These are phyloP conservation scores for Gymnocephalus cernua DNA, from an alignment of 2,113 vertebrate genomes.

Conservation along the genomic window DNA sequence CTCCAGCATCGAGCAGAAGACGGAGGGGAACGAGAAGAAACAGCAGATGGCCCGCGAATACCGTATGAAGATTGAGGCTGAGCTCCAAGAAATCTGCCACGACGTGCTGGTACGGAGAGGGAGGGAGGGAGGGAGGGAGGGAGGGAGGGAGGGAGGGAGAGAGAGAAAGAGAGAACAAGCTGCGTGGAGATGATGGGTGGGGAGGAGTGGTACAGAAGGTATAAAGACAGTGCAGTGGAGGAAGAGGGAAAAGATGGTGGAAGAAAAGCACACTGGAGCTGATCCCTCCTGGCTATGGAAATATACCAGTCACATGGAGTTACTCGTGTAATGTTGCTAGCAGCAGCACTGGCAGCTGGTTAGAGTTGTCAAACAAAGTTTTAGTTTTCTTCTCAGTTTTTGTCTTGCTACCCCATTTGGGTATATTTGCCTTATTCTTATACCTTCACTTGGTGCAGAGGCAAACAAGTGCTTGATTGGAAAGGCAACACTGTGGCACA, in stretches of 20 bases:
- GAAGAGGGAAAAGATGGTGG: background rate
- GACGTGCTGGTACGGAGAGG: slow-evolving; percentile 92
- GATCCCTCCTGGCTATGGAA: slow-evolving; percentile 24
- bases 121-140: background rate
- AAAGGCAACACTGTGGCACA: background rate
- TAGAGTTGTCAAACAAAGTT: slow-evolving; percentile 32
- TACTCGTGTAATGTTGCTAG: slow-evolving; percentile 26
- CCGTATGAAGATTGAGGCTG: slow-evolving; percentile 94
- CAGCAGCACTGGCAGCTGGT: slow-evolving; percentile 25
- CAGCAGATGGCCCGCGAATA: slow-evolving; percentile 97
- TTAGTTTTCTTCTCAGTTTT: slow-evolving; percentile 37
- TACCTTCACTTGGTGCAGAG: background rate
- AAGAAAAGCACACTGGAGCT: background rate
- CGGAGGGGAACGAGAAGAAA: slow-evolving; percentile 96
- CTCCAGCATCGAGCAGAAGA: slow-evolving; percentile 99
- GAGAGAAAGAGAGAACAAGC: background rate
- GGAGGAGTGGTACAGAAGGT: background rate
- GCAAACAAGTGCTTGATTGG: background rate
- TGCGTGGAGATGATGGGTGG: background rate
- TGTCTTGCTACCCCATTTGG: background rate
- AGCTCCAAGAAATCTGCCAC: slow-evolving; percentile 97
- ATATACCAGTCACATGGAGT: slow-evolving; percentile 34
- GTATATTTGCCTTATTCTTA: background rate
- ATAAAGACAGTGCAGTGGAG: background rate
- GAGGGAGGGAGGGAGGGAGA: background rate